These are phyloP conservation scores for Mimumesa dahlbomi DNA, from an alignment of 2,888 invertebrate species.

Conservation along the genomic window DNA sequence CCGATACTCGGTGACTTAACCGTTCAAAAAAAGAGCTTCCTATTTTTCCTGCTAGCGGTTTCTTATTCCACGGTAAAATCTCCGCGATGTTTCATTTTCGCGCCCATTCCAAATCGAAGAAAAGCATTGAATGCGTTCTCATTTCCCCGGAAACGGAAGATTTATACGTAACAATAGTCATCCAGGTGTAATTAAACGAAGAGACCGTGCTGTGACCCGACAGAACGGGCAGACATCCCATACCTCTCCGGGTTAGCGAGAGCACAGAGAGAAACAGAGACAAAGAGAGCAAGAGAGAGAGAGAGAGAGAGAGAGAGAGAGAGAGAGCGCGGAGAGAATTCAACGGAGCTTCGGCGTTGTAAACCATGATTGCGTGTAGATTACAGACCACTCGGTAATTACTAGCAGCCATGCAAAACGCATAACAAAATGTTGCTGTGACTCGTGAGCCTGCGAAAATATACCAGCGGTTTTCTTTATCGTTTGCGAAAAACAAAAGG, in stretches of 20 bases:
- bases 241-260: slow-evolving; percentile 54
- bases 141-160: slow-evolving; percentile 10
- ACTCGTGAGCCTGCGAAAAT: slow-evolving; percentile 51
- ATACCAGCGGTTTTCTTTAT: slow-evolving; percentile 43
- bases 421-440: slow-evolving; percentile 65
- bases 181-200: slow-evolving; percentile 63
- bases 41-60: too few species aligned
- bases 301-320: slow-evolving; percentile 30
- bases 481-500: slow-evolving; percentile 37
- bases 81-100: too few species aligned
- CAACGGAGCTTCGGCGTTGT: slow-evolving; percentile 65
- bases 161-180: slow-evolving; percentile 30
- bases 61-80: too few species aligned
- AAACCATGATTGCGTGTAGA: slow-evolving; percentile 77
- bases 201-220: slow-evolving; percentile 39
- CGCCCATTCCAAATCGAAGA: too few species aligned
- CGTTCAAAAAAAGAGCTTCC: too few species aligned
- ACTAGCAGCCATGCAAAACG: slow-evolving; percentile 73
- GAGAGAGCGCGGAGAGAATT: slow-evolving; percentile 61
- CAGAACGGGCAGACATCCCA: slow-evolving; percentile 65
- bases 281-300: too few species aligned
- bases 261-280: slow-evolving; percentile 22
- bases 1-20: too few species aligned
- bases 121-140: not conserved
- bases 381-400: slow-evolving; percentile 78